These are phyloP conservation scores for Aphelocoma coerulescens DNA, from an alignment of 2,113 vertebrate species.

Conservation along the genomic window DNA sequence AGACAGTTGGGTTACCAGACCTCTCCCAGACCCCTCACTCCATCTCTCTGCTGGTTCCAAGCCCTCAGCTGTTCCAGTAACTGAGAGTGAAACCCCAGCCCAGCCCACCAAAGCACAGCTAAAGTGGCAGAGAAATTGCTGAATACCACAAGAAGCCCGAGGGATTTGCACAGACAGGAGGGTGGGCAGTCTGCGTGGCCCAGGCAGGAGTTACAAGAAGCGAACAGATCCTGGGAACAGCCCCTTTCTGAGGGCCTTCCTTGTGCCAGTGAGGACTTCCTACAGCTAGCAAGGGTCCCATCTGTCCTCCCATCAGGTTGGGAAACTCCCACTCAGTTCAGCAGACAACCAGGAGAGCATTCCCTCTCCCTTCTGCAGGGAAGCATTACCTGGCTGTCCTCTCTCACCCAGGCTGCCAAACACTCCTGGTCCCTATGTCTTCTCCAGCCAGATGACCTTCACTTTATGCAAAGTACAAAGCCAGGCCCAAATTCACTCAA, in stretches of 20 bases:
- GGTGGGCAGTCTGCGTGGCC: neutral
- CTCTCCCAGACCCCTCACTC: neutral
- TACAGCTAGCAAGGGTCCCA: neutral
- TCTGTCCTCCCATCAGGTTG: neutral
- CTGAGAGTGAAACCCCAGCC: neutral
- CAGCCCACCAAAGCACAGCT: neutral
- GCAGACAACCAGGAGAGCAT: neutral
- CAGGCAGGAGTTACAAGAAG: neutral
- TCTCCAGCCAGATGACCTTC: neutral
- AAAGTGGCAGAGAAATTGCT: neutral
- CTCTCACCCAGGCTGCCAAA: neutral
- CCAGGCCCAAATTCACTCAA: neutral
- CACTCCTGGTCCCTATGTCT: neutral
- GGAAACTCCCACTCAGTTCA: neutral
- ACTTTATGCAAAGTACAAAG: neutral
- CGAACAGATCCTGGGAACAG: neutral
- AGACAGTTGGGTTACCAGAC: neutral
- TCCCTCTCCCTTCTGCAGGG: neutral
- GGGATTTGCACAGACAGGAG: neutral
- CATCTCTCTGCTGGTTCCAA: neutral
- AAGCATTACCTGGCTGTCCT: neutral
- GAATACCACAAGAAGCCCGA: neutral
- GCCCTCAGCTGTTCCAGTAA: neutral
- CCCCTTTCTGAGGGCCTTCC: neutral
- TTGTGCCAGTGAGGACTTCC: neutral